These are phyloP conservation scores for Triplophysa siluroides DNA, from an alignment of 2,113 vertebrate genomes.

Conservation along the genomic window DNA sequence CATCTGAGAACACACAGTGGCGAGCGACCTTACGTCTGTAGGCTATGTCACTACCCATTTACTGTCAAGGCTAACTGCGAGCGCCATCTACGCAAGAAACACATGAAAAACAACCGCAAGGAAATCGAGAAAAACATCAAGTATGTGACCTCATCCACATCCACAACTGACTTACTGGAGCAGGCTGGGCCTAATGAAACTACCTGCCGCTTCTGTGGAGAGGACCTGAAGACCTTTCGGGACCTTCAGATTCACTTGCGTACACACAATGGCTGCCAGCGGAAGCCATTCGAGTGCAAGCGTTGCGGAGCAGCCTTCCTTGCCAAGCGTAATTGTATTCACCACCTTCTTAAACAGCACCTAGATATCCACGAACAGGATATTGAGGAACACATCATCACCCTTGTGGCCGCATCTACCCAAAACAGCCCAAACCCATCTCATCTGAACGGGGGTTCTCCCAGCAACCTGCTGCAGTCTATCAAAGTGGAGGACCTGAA, in stretches of 20 bases:
- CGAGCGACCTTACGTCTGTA: constrained; percentile 94
- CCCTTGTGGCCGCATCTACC: constrained; percentile 16
- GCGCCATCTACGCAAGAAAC: constrained; percentile 95
- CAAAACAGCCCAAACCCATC: constrained; percentile 30
- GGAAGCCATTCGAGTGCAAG: constrained; percentile 91
- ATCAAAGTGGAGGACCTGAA: constrained; percentile 51
- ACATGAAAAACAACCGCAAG: constrained; percentile 91
- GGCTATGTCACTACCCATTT: constrained; percentile 96
- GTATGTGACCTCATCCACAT: constrained; percentile 80
- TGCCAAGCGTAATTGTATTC: constrained; percentile 93
- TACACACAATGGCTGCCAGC: constrained; percentile 87
- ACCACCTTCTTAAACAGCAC: constrained; percentile 95
- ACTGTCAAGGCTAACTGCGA: constrained; percentile 99
- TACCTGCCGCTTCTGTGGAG: constrained; percentile 84
- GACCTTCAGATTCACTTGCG: constrained; percentile 92
- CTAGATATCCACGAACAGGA: constrained; percentile 85
- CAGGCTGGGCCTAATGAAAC: constrained; percentile 81
- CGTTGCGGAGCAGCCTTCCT: constrained; percentile 89
- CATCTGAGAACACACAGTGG: constrained; percentile 95
- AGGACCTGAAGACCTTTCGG: constrained; percentile 90
- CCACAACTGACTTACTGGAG: constrained; percentile 67
- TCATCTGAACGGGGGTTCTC: constrained; percentile 36
- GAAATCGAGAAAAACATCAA: constrained; percentile 98
- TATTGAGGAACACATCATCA: constrained; percentile 64
- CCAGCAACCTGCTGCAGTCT: constrained; percentile 13